Evolutionary conservation across 2,888 invertebrate species (phyloP).

Genomic region (Oegoconia quadripuncta): DNA sequence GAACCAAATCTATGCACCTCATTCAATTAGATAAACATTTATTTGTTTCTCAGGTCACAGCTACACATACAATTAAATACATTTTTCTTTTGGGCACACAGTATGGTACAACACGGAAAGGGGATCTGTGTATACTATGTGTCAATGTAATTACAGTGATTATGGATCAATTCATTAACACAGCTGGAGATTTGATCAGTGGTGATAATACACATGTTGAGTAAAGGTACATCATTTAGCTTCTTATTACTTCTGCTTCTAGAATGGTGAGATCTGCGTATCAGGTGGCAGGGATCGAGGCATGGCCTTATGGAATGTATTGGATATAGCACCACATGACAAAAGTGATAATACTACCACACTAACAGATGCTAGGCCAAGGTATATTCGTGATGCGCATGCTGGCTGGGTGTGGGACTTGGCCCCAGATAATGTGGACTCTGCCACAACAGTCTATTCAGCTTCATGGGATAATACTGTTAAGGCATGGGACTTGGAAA

Average conservation of each 20-base stretch:
- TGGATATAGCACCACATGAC: constrained; percentile 43
- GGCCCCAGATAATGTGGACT: constrained; percentile 56
- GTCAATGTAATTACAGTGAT: too few relatives aligned
- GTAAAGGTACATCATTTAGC: too few relatives aligned
- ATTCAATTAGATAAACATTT: too few relatives aligned
- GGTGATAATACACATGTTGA: too few relatives aligned
- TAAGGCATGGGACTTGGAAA: constrained; percentile 75
- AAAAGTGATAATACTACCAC: constrained; percentile 37
- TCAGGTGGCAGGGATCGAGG: constrained; percentile 80
- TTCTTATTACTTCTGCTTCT: constrained; percentile 21
- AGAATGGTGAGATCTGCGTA: constrained; percentile 72
- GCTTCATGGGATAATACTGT: constrained; percentile 81
- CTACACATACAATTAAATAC: too few relatives aligned
- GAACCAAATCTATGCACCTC: too few relatives aligned
- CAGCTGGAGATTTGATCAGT: too few relatives aligned
- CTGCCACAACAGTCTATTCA: constrained; percentile 72
- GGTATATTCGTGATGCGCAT: constrained; percentile 70
- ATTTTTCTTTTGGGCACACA: too few relatives aligned
- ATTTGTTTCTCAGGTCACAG: too few relatives aligned
- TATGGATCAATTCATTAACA: too few relatives aligned
- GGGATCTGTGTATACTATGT: too few relatives aligned
- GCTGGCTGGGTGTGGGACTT: constrained; percentile 83
- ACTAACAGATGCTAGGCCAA: constrained; percentile 45
- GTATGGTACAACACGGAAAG: too few relatives aligned
- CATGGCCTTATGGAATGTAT: constrained; percentile 73